Evolutionary conservation across 2,113 vertebrate species (phyloP), one percentile per base, ranked within the genome.

Genomic region (Mastomys coucha): DNA sequence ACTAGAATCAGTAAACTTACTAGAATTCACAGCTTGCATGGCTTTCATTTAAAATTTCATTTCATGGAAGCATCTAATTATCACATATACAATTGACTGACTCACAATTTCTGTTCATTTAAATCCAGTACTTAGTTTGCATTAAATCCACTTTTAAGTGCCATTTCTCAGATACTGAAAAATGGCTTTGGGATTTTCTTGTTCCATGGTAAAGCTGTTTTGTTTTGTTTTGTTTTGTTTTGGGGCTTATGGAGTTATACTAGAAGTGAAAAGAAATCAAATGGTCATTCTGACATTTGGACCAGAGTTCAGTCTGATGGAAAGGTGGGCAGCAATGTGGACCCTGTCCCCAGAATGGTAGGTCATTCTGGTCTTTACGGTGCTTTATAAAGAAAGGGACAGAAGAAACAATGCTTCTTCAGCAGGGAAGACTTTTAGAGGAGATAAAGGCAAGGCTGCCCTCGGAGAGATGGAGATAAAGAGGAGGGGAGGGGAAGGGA

Each of bases 81-180:
- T 70, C 49, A 63, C 20, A 73, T 28, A 80, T 26, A n/a, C 53
- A 88, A 65, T 36, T 45, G 12, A 84, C 36, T 53, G 94, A 80
- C 33, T 53, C 73, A 51, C 45, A 56, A 84, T 91, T 82, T 93
- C 70, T 93, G 77, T 94, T 76, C 60, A 69, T 80, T 39, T 91
- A 89, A 91, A 80, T 75, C 49, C 26, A 31, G 2, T 49, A 53
- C 28, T 92, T 91, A 88, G 56, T 90, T 95, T 80, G 88, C 28
- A 69, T 2, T 78, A 26, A 49, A 93, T 78, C 39, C 17, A 75
- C 24, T 89, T 39, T 56, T 63, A 69, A 28, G 58, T 39, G 26
- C 8, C 8, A 72, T 42, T 91, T 77, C 49, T 80, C 73, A 87
- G 69, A 39, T 26, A 72, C 49, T 39, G 75, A 80, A 89, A 89